phyloP scores from a whole-genome alignment of 1,140 invertebrate species.

The Drosophila albomicans region DNA sequence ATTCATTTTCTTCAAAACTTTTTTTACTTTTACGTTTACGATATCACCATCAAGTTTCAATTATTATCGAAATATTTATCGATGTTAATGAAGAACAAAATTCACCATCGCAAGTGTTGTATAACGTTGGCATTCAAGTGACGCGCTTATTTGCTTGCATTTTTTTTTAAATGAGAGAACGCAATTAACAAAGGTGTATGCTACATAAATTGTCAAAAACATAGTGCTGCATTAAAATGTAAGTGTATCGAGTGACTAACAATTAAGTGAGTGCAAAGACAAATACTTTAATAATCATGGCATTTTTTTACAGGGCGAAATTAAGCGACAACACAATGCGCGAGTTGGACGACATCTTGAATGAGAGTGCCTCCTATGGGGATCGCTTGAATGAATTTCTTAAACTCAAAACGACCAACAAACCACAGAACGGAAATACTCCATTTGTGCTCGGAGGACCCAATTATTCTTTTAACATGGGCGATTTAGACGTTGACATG shows the following conservation, averaged over 20 bases:
- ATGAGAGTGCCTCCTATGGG: conserved; percentile 36
- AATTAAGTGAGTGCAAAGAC: too few species aligned
- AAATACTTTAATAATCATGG: too few species aligned
- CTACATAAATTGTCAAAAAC: conserved; percentile 2
- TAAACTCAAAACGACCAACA: conserved; percentile 19
- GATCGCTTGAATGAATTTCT: conserved; percentile 35
- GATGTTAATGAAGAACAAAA: not conserved
- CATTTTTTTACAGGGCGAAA: conserved; percentile 12
- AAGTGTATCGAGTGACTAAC: not conserved
- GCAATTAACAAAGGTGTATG: not conserved
- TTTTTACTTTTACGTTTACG: not conserved
- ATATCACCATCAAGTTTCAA: not conserved
- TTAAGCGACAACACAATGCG: conserved; percentile 26
- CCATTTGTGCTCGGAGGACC: conserved; percentile 16
- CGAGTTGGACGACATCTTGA: conserved; percentile 35
- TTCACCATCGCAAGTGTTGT: conserved; percentile 27
- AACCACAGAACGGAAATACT: not conserved
- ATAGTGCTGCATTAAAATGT: conserved; percentile 16
- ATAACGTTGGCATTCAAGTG: not conserved
- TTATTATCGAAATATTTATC: conserved; percentile 12
- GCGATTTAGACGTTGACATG: conserved; percentile 35
- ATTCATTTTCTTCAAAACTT: not conserved
- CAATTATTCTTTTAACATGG: conserved; percentile 10
- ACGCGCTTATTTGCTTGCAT: conserved; percentile 31
- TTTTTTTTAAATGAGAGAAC: not conserved